Conservation (phyloP, 2,113 vertebrate species). For the Cynoglossus semilaevis region DNA sequence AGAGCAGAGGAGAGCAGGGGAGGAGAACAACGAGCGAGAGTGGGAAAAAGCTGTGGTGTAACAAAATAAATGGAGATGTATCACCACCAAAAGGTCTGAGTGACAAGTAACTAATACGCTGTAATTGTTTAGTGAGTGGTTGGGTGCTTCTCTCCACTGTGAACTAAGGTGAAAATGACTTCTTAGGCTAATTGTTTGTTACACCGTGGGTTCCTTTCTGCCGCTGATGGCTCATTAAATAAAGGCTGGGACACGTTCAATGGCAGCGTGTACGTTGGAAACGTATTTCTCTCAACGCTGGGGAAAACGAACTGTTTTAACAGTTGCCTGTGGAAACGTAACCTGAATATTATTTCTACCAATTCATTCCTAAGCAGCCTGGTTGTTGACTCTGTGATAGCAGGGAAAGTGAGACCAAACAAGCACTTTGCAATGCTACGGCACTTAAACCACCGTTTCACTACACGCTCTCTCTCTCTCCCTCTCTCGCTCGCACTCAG, state of each 20-base stretch:
- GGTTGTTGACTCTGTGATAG: slow-evolving; percentile 66
- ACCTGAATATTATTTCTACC: slow-evolving; percentile 54
- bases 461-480: slow-evolving; percentile 15
- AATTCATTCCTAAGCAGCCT: slow-evolving; percentile 50
- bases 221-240: slow-evolving; percentile 58
- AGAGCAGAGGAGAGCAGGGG: slow-evolving; percentile 51
- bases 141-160: slow-evolving; percentile 48
- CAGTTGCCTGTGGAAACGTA: slow-evolving; percentile 44
- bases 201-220: slow-evolving; percentile 38
- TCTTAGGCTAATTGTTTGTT: slow-evolving; percentile 53
- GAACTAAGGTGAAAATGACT: slow-evolving; percentile 59
- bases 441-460: slow-evolving; percentile 58
- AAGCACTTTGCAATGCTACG: slow-evolving; percentile 59
- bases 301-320: slow-evolving; percentile 28
- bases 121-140: slow-evolving; percentile 67
- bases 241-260: slow-evolving; percentile 37
- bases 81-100: slow-evolving; percentile 69
- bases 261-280: slow-evolving; percentile 20
- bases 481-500: slow-evolving; percentile 36
- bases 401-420: slow-evolving; percentile 68
- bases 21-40: slow-evolving; percentile 20
- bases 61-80: slow-evolving; percentile 68
- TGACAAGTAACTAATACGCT: slow-evolving; percentile 71
- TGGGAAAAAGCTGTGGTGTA: slow-evolving; percentile 49
- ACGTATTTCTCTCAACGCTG: slow-evolving; percentile 47